phyloP scores from a whole-genome alignment of 2,797 vertebrate species.

The Gymnodraco acuticeps region DNA sequence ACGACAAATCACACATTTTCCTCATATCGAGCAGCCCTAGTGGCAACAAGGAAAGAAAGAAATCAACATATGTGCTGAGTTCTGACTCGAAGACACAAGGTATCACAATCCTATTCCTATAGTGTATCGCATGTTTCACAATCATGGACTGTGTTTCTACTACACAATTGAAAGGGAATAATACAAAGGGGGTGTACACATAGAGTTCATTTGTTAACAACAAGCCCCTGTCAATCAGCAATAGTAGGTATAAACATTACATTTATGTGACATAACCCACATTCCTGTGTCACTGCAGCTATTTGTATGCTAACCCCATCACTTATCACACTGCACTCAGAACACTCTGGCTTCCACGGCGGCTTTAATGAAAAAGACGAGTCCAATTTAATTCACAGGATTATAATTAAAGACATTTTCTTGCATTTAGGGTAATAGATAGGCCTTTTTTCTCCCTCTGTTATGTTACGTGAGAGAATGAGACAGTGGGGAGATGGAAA shows the following conservation, averaged over 20 bases:
- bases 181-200: constrained; percentile 4
- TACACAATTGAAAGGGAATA: constrained; percentile 5
- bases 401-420: constrained; percentile 64
- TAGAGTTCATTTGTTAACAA: constrained; percentile 42
- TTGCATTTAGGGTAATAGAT: constrained; percentile 65
- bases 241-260: constrained; percentile 41
- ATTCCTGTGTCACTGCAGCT: constrained; percentile 52
- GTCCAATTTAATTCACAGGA: constrained; percentile 64
- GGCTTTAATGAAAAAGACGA: constrained; percentile 45
- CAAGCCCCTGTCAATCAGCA: constrained; percentile 47
- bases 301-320: constrained; percentile 62
- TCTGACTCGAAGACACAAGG: background rate
- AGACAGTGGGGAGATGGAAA: constrained; percentile 66
- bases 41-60: background rate
- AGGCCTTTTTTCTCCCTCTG: constrained; percentile 38
- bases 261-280: constrained; percentile 59
- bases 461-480: constrained; percentile 63
- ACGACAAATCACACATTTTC: no score
- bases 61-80: background rate
- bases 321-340: constrained; percentile 48
- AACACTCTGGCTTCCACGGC: constrained; percentile 40
- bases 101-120: background rate
- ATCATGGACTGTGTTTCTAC: background rate
- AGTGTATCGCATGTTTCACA: background rate
- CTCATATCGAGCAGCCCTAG: no score